Evolutionary conservation across 2,888 invertebrate species (phyloP).

Genomic region (Muscina levida): DNA sequence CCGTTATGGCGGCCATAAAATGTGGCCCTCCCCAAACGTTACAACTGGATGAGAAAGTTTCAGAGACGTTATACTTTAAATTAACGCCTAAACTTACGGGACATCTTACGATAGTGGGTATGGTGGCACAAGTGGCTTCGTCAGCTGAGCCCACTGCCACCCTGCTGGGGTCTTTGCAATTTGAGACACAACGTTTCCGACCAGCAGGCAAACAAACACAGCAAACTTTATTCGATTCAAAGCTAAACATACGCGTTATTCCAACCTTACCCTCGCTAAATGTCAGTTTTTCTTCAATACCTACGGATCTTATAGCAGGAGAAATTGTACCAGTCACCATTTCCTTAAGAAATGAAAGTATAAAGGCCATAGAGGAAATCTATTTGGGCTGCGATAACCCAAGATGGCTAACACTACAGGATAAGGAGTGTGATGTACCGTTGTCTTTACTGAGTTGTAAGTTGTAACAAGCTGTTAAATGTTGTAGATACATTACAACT

Average conservation of each 20-base stretch:
- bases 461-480: conserved; percentile 40
- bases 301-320: conserved; percentile 85
- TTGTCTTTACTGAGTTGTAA: conserved; percentile 77
- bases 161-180: conserved; percentile 76
- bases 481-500: neutral
- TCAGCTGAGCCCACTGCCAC: conserved; percentile 75
- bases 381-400: conserved; percentile 81
- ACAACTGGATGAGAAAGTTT: conserved; percentile 78
- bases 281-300: conserved; percentile 85
- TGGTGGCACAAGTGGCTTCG: conserved; percentile 81
- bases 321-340: conserved; percentile 85
- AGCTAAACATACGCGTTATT: conserved; percentile 88
- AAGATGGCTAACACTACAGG: conserved; percentile 76
- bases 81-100: conserved; percentile 89
- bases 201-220: conserved; percentile 70
- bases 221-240: conserved; percentile 81
- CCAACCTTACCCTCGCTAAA: conserved; percentile 91
- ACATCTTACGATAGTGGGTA: conserved; percentile 86
- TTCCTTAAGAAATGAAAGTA: conserved; percentile 84
- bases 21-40: conserved; percentile 73
- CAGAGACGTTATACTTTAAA: conserved; percentile 85
- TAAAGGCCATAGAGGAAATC: conserved; percentile 83
- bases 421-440: conserved; percentile 76
- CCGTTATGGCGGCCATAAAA: conserved; percentile 76
- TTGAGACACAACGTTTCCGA: conserved; percentile 76